Evolutionary conservation across 2,888 invertebrate genomes (phyloP), one percentile per base, ranked within the genome.

Genomic region (Chesias legatella): DNA sequence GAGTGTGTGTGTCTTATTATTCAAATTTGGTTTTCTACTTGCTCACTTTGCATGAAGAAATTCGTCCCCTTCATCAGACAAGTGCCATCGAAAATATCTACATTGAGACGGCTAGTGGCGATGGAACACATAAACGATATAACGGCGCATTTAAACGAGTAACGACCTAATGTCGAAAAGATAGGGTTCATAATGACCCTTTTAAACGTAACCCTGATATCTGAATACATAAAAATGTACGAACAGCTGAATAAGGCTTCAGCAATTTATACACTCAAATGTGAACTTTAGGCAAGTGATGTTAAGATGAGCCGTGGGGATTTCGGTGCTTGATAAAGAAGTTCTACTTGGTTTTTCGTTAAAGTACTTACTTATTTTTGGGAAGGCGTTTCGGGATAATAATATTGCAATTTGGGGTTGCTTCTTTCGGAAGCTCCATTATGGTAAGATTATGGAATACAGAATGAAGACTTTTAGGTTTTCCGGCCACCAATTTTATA

Each of bases 151-250:
- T 54, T 52, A 51, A 47, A 39, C 42, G 51, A 57, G 41, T 56
- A 60, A 63, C 57, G 61, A 52, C 56, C 52, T 42, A 64, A 65
- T 58, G 52, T 55, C 49, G 53, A 48, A 50, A 51, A 65, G 66
- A 72, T 69, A 71, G 43, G 53, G 48, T 33, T 43, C 53, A 38
- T 58, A 67, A 67, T 58, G 71, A 65, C 60, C 63, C 51, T 60
- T 67, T 77, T 68, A 71, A 72, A 70, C 50, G 65, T 63, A 60
- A 60, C 59, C 61, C 44, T 51, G 58, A 53, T 60, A 60, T 61
- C 56, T 51, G 43, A 33, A 51, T 49, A 52, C 53, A 56, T 59
- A 61, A 57, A 60, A 58, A 56, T 51, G 50, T 47, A 48, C 44
- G 37, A 50, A 48, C 49, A 51, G 13, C 13, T 17, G 50, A 58